These are phyloP conservation scores for Chionomys nivalis DNA, from an alignment of 2,113 vertebrate species.

Conservation along the genomic window DNA sequence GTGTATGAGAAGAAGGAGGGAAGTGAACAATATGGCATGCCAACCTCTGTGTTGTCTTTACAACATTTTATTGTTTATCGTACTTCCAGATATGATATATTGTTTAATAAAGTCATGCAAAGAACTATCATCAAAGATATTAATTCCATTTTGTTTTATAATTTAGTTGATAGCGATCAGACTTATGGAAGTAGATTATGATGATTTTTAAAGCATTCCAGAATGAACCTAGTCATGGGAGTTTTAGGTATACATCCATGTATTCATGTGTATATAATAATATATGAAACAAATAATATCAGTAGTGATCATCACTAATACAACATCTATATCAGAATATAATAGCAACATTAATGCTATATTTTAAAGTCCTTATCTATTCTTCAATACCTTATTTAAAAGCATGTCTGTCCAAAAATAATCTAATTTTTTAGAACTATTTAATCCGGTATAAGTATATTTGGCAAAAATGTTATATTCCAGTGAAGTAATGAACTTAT, in stretches of 20 bases:
- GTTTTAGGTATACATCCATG: neutral
- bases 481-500: neutral
- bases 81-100: neutral
- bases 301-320: neutral
- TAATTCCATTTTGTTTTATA: neutral
- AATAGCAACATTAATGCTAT: neutral
- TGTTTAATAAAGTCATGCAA: neutral
- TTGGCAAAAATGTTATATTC: neutral
- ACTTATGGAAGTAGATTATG: neutral
- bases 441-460: neutral
- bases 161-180: neutral
- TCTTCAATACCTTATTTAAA: neutral
- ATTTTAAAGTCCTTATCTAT: neutral
- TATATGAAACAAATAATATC: neutral
- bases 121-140: neutral
- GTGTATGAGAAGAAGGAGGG: neutral
- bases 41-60: rapidly evolving
- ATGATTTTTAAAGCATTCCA: neutral
- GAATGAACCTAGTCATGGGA: neutral
- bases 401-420: neutral
- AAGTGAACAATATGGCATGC: neutral
- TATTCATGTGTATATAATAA: neutral
- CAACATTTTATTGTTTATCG: neutral
- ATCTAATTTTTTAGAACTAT: neutral
- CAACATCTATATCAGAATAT: neutral